Evolutionary conservation across 64 coral and sea anemone genomes (phyloP).

Genomic region (Montipora capricornis): DNA sequence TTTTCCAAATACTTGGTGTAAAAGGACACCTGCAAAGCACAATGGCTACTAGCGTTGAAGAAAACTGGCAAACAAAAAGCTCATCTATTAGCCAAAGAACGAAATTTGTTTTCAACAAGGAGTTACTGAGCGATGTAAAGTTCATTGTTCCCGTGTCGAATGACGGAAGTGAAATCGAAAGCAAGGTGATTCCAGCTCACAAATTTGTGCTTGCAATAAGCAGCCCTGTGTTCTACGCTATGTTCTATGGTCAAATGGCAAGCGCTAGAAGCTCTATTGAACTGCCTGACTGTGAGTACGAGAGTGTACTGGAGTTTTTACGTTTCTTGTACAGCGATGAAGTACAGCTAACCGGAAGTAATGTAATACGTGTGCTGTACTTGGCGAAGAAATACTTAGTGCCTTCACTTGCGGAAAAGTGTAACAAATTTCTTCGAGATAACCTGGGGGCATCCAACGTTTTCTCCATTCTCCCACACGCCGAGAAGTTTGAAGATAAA

Average conservation of each 20-base stretch:
- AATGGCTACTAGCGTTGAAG: background rate
- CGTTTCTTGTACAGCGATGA: slow-evolving; percentile 35
- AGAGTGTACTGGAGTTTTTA: slow-evolving; percentile 27
- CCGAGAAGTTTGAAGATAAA: slow-evolving; percentile 35
- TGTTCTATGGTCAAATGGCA: slow-evolving; percentile 35
- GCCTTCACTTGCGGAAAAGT: background rate
- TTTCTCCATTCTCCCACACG: slow-evolving; percentile 19
- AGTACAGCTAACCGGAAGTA: slow-evolving; percentile 8
- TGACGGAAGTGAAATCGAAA: background rate
- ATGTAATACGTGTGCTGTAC: slow-evolving; percentile 28
- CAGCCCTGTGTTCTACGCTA: slow-evolving; percentile 44
- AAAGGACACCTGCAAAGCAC: no score
- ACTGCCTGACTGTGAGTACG: slow-evolving; percentile 48
- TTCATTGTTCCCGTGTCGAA: slow-evolving; percentile 16
- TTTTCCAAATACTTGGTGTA: no score
- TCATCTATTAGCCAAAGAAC: slow-evolving; percentile 1
- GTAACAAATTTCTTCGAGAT: background rate
- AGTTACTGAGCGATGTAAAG: slow-evolving; percentile 31
- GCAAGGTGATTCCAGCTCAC: slow-evolving; percentile 19
- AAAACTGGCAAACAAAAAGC: slow-evolving; percentile 9
- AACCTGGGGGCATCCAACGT: slow-evolving; percentile 5
- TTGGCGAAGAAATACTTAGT: slow-evolving; percentile 46
- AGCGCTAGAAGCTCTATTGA: slow-evolving; percentile 7
- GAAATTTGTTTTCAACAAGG: slow-evolving; percentile 18
- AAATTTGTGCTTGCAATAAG: slow-evolving; percentile 44